Base-by-base conservation (phyloP, 2,113 vertebrate genomes). In the Elgaria multicarinata region DNA sequence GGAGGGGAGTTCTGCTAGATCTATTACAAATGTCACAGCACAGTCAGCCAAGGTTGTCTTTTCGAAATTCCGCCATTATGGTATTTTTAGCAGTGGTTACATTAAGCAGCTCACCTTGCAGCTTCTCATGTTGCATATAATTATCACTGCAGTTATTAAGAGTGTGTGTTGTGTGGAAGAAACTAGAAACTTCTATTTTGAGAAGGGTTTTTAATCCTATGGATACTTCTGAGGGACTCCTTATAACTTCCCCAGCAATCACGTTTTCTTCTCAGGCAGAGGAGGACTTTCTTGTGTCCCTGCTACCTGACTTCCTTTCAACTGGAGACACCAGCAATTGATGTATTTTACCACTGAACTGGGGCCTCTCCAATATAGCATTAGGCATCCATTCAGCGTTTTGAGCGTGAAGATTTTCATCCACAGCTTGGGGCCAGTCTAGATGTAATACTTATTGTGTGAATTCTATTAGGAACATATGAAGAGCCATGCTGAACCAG, bases 51-150 rank as follows among this genome's bases (percentile, higher is more conserved):
- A 80, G 77, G 77, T 62, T 81, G 50, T 64, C 83, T 69, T 79
- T 86, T 80, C 66, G 31, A 81, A 86, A 79, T 90, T 31, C 83
- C 75, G 22, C 83, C 83, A 79, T 86, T 86, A 62, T 64, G 39
- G 39, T 74, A 90, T 90, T 90, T 90, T 86, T 86, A 86, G 83
- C 83, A 14, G 46, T 64, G 83, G 76, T 86, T 79, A 80, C 66
- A 81, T 64, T 79, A 62, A 81, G 36, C 83, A 46, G 67, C 20
- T 62, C 83, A 71, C 64, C 64, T 85, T 85, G 72, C 83, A 90
- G 46, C 22, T 28, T 80, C 75, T 86, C 31, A 3, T 58, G 76
- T 81, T 81, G 67, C 83, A 74, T 66, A 58, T 74, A 86, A 88
- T 88, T 72, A 88, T 72, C 79, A 13, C 69, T 28, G 53, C 39